These are phyloP conservation scores for Papilio protenor DNA, from an alignment of 2,888 invertebrate species.

Conservation along the genomic window DNA sequence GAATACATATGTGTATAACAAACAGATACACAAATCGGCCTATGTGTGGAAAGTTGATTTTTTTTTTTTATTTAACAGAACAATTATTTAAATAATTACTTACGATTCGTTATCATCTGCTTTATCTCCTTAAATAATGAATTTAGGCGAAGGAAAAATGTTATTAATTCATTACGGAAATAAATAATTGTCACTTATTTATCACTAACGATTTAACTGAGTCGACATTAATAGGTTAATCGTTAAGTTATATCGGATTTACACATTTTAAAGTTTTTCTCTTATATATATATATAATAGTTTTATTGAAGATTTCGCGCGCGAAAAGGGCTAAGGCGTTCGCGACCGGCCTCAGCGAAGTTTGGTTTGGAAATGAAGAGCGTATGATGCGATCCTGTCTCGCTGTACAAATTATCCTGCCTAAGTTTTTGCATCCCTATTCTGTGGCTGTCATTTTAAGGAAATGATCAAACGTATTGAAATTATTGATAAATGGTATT, in stretches of 20 bases:
- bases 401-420: slow-evolving; percentile 58
- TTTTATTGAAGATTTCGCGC: slow-evolving; percentile 50
- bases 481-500: slow-evolving; percentile 1
- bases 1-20: neutral
- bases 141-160: slow-evolving; percentile 50
- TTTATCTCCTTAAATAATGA: slow-evolving; percentile 51
- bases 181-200: slow-evolving; percentile 19
- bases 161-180: slow-evolving; percentile 43
- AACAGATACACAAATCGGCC: neutral
- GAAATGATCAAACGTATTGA: slow-evolving; percentile 53
- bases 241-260: slow-evolving; percentile 60
- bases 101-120: slow-evolving; percentile 46
- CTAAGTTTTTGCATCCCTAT: slow-evolving; percentile 58
- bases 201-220: slow-evolving; percentile 36
- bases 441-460: slow-evolving; percentile 62
- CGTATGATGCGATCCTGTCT: slow-evolving; percentile 61
- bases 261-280: slow-evolving; percentile 58
- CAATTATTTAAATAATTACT: slow-evolving; percentile 49
- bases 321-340: slow-evolving; percentile 52
- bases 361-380: slow-evolving; percentile 69
- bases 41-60: neutral
- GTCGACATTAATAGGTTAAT: slow-evolving; percentile 34
- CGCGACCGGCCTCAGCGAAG: slow-evolving; percentile 58
- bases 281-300: slow-evolving; percentile 45
- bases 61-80: neutral